Evolutionary conservation across 2,797 vertebrate genomes (phyloP).

Genomic region (Arrhamphus sclerolepis): DNA sequence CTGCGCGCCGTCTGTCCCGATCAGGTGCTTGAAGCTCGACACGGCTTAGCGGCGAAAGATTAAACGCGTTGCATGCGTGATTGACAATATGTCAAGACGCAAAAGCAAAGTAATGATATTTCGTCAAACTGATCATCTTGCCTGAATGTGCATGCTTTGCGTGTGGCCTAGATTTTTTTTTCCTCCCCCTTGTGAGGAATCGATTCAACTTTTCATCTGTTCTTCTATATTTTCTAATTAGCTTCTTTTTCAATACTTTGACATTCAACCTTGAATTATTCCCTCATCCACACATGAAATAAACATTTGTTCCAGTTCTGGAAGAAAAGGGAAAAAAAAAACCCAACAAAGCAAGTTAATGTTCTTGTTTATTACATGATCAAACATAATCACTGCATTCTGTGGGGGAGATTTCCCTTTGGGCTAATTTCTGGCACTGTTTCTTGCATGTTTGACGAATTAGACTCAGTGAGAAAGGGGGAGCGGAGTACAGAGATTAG

Average conservation of each 20-base stretch:
- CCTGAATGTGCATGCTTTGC: constrained; percentile 30
- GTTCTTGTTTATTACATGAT: constrained; percentile 81
- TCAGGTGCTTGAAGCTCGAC: constrained; percentile 3
- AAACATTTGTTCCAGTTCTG: constrained; percentile 73
- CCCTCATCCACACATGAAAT: constrained; percentile 64
- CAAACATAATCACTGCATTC: constrained; percentile 78
- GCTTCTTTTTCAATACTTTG: constrained; percentile 68
- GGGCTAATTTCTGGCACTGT: constrained; percentile 75
- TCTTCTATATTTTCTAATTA: constrained; percentile 76
- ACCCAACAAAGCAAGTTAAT: constrained; percentile 80
- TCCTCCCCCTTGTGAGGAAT: constrained; percentile 56
- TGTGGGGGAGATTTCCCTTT: constrained; percentile 71
- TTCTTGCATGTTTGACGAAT: constrained; percentile 79
- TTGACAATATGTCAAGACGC: constrained; percentile 79
- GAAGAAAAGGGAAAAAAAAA: constrained; percentile 70
- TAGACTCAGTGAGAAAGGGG: constrained; percentile 61
- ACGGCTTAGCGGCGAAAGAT: constrained; percentile 50
- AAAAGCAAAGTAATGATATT: constrained; percentile 70
- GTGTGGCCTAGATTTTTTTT: constrained; percentile 68
- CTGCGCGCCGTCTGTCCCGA: constrained; percentile 15
- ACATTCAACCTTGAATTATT: constrained; percentile 81
- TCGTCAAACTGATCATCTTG: constrained; percentile 53
- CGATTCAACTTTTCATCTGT: constrained; percentile 71
- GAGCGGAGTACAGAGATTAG: constrained; percentile 54
- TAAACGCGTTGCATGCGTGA: constrained; percentile 70